phyloP scores from a whole-genome alignment of 2,113 vertebrate genomes.

The Grammomys surdaster region DNA sequence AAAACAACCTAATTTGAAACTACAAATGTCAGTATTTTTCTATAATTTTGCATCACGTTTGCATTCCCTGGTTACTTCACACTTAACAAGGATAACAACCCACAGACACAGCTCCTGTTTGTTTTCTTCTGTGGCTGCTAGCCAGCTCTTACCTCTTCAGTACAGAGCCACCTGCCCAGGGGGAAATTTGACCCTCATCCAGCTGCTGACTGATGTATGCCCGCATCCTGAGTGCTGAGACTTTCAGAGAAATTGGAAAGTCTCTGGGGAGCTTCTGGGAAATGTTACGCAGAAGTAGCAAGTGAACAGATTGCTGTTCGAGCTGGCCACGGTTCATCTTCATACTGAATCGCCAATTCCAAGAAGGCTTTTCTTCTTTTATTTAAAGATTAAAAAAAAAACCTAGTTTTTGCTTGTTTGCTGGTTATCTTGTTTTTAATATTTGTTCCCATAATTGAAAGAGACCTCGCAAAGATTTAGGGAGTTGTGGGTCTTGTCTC shows the following conservation, averaged over 20 bases:
- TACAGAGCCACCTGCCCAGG: neutral
- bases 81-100: slow-evolving; percentile 5
- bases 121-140: slow-evolving; percentile 27
- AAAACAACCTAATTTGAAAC: slow-evolving; percentile 14
- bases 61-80: neutral
- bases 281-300: neutral
- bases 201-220: neutral
- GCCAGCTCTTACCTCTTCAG: slow-evolving; percentile 5
- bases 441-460: slow-evolving; percentile 30
- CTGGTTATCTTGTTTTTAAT: neutral
- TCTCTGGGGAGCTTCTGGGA: neutral
- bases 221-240: neutral
- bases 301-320: slow-evolving; percentile 62
- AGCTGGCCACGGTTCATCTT: slow-evolving; percentile 54
- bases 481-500: neutral
- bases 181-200: neutral
- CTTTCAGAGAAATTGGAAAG: slow-evolving; percentile 31
- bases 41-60: slow-evolving; percentile 2
- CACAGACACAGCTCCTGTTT: slow-evolving; percentile 1
- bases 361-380: neutral
- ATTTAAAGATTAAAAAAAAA: neutral
- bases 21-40: neutral
- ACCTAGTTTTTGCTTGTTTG: neutral
- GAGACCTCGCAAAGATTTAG: neutral
- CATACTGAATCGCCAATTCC: slow-evolving; percentile 22